phyloP scores from a whole-genome alignment of 1,140 invertebrate genomes.

The Akabosia matsudoensis region DNA sequence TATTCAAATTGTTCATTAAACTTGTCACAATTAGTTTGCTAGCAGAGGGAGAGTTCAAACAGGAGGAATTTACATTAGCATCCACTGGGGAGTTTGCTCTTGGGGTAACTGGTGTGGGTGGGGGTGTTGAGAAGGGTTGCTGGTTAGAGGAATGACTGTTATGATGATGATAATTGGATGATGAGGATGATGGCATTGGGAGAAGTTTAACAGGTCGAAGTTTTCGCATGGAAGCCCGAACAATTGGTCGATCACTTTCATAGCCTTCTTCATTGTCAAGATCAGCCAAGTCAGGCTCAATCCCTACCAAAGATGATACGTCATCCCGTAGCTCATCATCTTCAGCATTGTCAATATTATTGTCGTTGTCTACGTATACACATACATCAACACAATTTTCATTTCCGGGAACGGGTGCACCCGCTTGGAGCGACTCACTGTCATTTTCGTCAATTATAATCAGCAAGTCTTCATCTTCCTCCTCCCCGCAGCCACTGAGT shows the following conservation, averaged over 20 bases:
- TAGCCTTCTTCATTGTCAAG: constrained; percentile 39
- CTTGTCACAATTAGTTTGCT: constrained; percentile 35
- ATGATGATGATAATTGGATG: constrained; percentile 18
- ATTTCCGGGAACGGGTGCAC: neutral
- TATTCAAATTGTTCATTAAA: constrained; percentile 33
- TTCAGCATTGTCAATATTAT: neutral
- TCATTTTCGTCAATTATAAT: constrained; percentile 41
- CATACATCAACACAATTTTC: neutral
- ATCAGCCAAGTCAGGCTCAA: constrained; percentile 27
- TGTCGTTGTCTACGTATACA: neutral
- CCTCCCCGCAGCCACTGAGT: constrained; percentile 12
- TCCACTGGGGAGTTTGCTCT: neutral
- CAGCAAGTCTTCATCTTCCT: constrained; percentile 35
- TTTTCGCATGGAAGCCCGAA: constrained; percentile 42
- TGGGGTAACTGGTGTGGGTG: neutral
- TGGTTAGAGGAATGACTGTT: neutral
- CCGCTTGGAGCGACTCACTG: constrained; percentile 12
- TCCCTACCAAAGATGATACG: neutral
- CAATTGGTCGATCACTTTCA: constrained; percentile 44
- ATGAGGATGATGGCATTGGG: constrained; percentile 33
- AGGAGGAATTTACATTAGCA: constrained; percentile 10
- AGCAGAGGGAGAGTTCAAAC: constrained; percentile 35
- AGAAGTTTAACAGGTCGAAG: constrained; percentile 39
- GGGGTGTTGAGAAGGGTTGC: neutral
- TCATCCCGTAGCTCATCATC: neutral